These are phyloP conservation scores for Metopia argyrocephala DNA, from an alignment of 2,888 invertebrate species.

Conservation along the genomic window DNA sequence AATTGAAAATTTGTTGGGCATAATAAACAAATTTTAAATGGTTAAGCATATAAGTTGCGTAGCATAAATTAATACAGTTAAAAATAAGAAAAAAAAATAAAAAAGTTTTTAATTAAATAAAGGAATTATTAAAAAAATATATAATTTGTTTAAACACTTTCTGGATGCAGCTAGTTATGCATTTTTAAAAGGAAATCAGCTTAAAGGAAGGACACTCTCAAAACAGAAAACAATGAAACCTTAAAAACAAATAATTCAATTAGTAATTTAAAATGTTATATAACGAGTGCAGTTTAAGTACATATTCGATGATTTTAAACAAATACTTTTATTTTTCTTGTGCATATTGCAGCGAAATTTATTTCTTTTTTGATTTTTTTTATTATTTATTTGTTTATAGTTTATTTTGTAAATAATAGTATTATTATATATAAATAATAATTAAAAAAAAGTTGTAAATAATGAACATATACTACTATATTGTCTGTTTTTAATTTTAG, in stretches of 20 bases:
- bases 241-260: neutral
- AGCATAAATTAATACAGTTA: neutral
- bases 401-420: constrained; percentile 64
- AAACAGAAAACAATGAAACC: neutral
- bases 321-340: constrained; percentile 73
- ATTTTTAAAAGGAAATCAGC: neutral
- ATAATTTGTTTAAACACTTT: neutral
- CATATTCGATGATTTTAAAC: too few relatives aligned
- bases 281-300: neutral
- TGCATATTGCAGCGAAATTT: constrained; percentile 75
- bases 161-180: neutral
- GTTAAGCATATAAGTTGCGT: neutral
- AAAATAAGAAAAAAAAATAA: neutral
- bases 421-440: constrained; percentile 71
- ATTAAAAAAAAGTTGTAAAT: constrained; percentile 70
- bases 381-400: constrained; percentile 53
- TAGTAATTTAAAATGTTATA: neutral
- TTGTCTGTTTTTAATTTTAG: constrained; percentile 53
- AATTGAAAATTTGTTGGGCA: neutral
- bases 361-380: constrained; percentile 51
- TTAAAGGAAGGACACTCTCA: neutral
- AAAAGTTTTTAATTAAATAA: neutral
- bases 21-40: neutral
- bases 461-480: constrained; percentile 67
- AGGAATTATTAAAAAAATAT: neutral